Conservation (phyloP, 2,797 vertebrate genomes). For the Propithecus deckenii region DNA sequence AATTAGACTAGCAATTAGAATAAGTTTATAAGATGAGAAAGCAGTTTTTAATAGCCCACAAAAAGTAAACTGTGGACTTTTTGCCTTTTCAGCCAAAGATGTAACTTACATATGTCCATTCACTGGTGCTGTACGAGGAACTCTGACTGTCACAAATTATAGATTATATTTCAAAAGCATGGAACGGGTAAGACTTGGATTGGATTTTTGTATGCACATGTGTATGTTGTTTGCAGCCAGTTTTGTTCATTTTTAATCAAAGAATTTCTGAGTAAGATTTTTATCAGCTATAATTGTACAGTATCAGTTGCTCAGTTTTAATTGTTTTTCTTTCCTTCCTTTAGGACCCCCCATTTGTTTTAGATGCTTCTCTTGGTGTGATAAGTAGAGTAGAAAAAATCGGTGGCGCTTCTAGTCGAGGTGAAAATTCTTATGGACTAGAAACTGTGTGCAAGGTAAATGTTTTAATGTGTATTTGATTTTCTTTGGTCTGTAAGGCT, state of each 20-base stretch:
- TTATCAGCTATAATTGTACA: not conserved
- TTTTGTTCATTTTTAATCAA: slow-evolving; percentile 39
- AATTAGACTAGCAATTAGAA: not conserved
- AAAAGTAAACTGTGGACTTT: slow-evolving; percentile 53
- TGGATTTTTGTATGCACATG: not conserved
- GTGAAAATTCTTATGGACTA: slow-evolving; percentile 94
- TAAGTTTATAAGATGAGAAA: slow-evolving; percentile 5
- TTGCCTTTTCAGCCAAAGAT: slow-evolving; percentile 90
- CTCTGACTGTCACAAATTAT: slow-evolving; percentile 95
- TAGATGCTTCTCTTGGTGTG: slow-evolving; percentile 96
- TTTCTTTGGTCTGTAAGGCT: slow-evolving; percentile 28
- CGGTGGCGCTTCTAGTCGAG: slow-evolving; percentile 90
- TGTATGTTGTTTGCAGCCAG: slow-evolving; percentile 20
- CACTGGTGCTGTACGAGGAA: slow-evolving; percentile 93
- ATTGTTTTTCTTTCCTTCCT: slow-evolving; percentile 65
- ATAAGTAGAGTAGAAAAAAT: slow-evolving; percentile 98
- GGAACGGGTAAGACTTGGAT: slow-evolving; percentile 91
- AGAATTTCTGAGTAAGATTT: slow-evolving; percentile 13
- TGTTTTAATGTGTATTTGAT: slow-evolving; percentile 14
- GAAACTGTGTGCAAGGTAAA: slow-evolving; percentile 95
- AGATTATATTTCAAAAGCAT: slow-evolving; percentile 97
- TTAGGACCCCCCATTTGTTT: slow-evolving; percentile 94
- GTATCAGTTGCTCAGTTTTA: slow-evolving; percentile 66
- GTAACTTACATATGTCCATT: slow-evolving; percentile 98
- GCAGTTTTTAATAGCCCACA: not conserved